Conservation (phyloP, 2,797 vertebrate species). For the Clamator glandarius region DNA sequence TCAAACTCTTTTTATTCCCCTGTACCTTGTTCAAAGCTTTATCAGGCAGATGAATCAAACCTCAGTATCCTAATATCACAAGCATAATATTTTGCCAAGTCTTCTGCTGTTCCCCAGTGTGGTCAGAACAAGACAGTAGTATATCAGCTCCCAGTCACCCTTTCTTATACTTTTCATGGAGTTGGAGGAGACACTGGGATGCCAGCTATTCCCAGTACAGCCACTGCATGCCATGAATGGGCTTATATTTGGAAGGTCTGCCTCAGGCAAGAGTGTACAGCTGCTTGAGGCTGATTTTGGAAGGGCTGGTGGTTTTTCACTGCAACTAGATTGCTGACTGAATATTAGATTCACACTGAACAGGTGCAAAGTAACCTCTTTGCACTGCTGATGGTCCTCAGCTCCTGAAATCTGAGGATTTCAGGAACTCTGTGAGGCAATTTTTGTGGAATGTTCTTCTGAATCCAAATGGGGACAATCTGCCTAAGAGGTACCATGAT, state of each 20-base stretch:
- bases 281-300: not conserved
- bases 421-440: not conserved
- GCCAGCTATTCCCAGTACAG: not conserved
- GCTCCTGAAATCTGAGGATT: not conserved
- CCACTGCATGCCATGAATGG: not conserved
- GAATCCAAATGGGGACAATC: not conserved
- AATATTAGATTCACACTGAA: not conserved
- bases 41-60: constrained; percentile 43
- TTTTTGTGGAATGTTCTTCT: not conserved
- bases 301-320: constrained; percentile 34
- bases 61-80: not conserved
- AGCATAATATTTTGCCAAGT: not conserved
- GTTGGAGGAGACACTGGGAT: not conserved
- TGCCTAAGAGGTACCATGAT: not conserved
- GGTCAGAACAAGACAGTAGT: not conserved
- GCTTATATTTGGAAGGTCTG: not conserved
- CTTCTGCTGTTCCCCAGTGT: not conserved
- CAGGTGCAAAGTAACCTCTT: constrained; percentile 21
- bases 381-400: not conserved
- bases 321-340: not conserved
- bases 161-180: not conserved
- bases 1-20: constrained; percentile 1
- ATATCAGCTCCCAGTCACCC: not conserved
- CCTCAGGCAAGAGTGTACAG: not conserved
- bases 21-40: constrained; percentile 29